Evolutionary conservation across 2,797 vertebrate species (phyloP), one percentile per base, ranked within the genome.

Genomic region (Oophaga sylvatica): DNA sequence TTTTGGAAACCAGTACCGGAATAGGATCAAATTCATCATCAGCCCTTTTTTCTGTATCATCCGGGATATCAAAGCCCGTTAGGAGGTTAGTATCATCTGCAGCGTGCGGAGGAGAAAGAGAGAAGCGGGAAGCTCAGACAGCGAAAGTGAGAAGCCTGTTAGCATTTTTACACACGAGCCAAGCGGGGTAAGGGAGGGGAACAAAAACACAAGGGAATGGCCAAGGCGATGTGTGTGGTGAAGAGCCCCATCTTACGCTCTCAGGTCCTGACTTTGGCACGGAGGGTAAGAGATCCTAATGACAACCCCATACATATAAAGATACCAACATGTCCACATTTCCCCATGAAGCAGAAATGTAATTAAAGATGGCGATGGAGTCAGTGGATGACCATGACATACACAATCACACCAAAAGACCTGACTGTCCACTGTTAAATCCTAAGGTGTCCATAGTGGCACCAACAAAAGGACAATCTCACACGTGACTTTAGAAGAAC

Each of bases 21-120:
- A 99, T 99, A 94, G 98, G 98, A 93, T 99, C 98, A 97, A 99
- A 99, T 94, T 99, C 98, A 96, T 98, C 97, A 92, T 96, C 97
- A 89, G 96, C 94, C 95, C 95, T 96, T 94, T 97, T 97, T 94
- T 97, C 96, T 94, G 94, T 95, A 93, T 96, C 95, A 93, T 94
- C 92, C 89, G 94, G 95, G 87, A 94, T 92, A 94, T 98, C 97
- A 83, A 98, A 96, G 95, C 97, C 98, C 90, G 96, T 96, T 94
- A 98, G 96, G 95, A 97, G 96, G 95, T 96, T 97, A 96, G 96
- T 96, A 84, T 97, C 96, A 93, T 97, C 96, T 96, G 97, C 96
- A 96, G 96, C 94, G 86, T 86, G 90, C 91, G 81, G 83, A 90
- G 90, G 75, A 92, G 90, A 93, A 2, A 93, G 93, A 93, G 93